These are phyloP conservation scores for Lepilemur septentrionalis DNA, from an alignment of 2,797 vertebrate species.

Conservation along the genomic window DNA sequence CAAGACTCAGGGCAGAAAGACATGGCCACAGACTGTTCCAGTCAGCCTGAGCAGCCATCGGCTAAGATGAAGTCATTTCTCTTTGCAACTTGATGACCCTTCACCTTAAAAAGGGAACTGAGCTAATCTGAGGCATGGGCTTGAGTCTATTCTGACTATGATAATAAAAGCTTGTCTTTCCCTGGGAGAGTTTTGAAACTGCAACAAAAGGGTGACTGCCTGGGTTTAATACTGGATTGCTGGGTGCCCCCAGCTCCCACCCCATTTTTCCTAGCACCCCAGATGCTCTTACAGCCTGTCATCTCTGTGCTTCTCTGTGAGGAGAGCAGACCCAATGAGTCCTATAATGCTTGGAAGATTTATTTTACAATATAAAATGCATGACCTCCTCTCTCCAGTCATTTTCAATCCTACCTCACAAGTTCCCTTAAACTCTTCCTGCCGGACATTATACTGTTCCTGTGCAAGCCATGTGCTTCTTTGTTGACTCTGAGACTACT, in stretches of 20 bases:
- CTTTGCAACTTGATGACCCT: not conserved
- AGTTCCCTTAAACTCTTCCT: not conserved
- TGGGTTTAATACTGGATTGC: not conserved
- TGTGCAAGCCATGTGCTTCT: not conserved
- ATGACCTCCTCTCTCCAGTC: not conserved
- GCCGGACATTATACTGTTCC: not conserved
- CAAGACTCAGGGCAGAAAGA: not conserved
- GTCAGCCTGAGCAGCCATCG: conserved; percentile 42
- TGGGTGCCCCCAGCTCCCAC: too few relatives aligned
- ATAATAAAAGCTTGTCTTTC: not conserved
- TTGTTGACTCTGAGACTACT: not conserved
- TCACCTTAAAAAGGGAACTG: not conserved
- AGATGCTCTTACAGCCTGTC: not conserved
- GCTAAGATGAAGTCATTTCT: not conserved
- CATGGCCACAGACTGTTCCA: conserved; percentile 23
- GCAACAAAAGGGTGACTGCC: not conserved
- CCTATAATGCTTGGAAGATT: not conserved
- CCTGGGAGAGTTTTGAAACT: not conserved
- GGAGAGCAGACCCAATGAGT: not conserved
- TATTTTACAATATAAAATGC: not conserved
- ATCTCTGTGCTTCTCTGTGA: not conserved
- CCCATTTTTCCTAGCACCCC: not conserved
- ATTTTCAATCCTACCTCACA: not conserved
- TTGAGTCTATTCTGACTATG: not conserved
- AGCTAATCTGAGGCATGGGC: not conserved